Base-by-base conservation (phyloP, 2,888 invertebrate genomes). In the Augochlorella aurata region DNA sequence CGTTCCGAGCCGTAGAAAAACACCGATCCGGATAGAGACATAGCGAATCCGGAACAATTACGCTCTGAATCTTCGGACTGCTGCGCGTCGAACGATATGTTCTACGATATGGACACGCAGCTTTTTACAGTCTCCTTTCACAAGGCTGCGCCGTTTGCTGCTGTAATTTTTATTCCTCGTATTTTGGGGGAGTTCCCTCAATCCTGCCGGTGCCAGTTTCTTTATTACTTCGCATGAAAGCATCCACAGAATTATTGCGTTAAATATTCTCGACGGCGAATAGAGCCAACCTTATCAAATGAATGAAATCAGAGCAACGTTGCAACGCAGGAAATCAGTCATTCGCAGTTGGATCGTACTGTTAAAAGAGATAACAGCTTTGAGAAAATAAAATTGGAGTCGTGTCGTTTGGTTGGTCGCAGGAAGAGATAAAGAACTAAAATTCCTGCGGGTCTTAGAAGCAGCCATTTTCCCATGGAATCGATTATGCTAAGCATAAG, bases 11-110 rank as follows among this genome's bases (percentile, higher is more conserved):
- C 76, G 74, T 58, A 75, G 71, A 84, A 87, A 85, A 87, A 83
- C 65, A n/a, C 12, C 44, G 12, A 71, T 70, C 82, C 76, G 45
- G 67, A 24, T 67, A 29, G 49, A 67, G 49, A 87, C 85, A 85
- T 82, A 84, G 77, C 66, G 77, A 85, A 66, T 73, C 70, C 67
- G n/a, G 69, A 71, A 84, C 71, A 70, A 77, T 77, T 74, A 74
- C 21, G 47, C 18, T 63, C 38, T 63, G 18, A 38, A 63, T 12
- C 10, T 38, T 63, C 38, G 38, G 38, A 18, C 29, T 63, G 10
- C 44, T 61, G 24, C 61, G 16, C 29, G 2, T 61, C 16, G 61
- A 61, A 61, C 61, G 54, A 61, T 61, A 14, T 29, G 24, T 61
- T 29, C 24, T 29, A 24, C 14, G 24, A 16, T 61, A 24, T 8